Base-by-base conservation (phyloP, 2,797 vertebrate genomes). In the Rhinoraja longicauda region DNA sequence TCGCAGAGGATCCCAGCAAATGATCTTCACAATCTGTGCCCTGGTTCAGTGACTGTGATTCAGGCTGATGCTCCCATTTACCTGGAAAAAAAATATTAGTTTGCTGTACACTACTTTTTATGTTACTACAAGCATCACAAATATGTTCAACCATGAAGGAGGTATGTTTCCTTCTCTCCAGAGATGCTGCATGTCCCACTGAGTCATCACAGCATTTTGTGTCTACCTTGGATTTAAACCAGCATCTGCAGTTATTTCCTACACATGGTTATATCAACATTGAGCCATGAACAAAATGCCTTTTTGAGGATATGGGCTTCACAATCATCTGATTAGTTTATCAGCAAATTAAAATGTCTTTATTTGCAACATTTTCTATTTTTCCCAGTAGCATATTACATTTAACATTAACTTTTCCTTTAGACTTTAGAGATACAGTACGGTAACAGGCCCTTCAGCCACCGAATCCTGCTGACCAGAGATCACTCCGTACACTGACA, bases 21-120 rank as follows among this genome's bases (percentile, higher is more conserved):
- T 73, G 36, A 4, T 91, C 36, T 70, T 45, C 90, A 73, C 64
- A 91, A 10, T 5, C 19, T 70, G 39, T 26, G 67, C 91, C 32
- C 67, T 72, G 67, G 24, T 72, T 67, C 19, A 53, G 70, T 39
- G 67, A 91, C 21, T 53, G 67, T 4, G 67, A 91, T 91, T 73
- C 90, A 70, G 64, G 45, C 67, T 29, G 90, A 91, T 91, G 90
- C 36, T 91, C 90, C 90, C 64, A 73, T 15, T 72, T 91, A 91
- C 67, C 90, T 91, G 91, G 24, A 91, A 91, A 24, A 9, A 13
- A n/a, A 1, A 13, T 29, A 86, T 26, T 7, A 86, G n/a, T 86
- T 59, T 88, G 17, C 64, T 7, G n/a, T 32, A 88, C 67, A 67
- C 67, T 67, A 67, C 59, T 67, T 67, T 88, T 19, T 36, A 29